Evolutionary conservation across 2,113 vertebrate species (phyloP).

Genomic region (Loxodonta africana): DNA sequence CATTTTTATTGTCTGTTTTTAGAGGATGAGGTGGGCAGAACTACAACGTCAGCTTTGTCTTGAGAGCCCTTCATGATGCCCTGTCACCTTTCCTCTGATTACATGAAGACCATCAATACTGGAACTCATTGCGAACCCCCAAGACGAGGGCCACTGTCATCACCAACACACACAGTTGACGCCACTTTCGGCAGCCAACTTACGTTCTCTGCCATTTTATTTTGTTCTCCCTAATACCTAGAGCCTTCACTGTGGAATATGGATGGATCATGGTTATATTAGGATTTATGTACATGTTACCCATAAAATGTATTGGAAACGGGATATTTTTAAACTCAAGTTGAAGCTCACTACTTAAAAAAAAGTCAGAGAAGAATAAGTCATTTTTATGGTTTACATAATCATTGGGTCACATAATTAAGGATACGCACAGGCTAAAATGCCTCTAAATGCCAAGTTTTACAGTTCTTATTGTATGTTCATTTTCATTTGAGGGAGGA

Average conservation of each 20-base stretch:
- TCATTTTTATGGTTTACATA: conserved; percentile 18
- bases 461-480: not conserved
- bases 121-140: not conserved
- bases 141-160: not conserved
- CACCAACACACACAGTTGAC: not conserved
- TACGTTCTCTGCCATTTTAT: not conserved
- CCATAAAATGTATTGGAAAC: not conserved
- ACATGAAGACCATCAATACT: not conserved
- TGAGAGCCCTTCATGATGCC: not conserved
- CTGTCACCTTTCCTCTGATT: not conserved
- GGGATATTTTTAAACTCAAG: not conserved
- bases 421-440: not conserved
- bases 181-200: not conserved
- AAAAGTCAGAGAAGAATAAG: not conserved
- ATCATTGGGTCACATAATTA: not conserved
- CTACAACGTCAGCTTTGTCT: not conserved
- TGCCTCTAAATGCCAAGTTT: not conserved
- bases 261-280: not conserved
- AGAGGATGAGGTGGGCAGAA: not conserved
- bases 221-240: not conserved
- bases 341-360: not conserved
- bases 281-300: not conserved
- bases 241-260: not conserved
- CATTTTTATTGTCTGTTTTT: conserved; percentile 5
- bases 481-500: conserved; percentile 34